Conservation (phyloP, 2,888 invertebrate species). For the Seira sanloemensis region DNA sequence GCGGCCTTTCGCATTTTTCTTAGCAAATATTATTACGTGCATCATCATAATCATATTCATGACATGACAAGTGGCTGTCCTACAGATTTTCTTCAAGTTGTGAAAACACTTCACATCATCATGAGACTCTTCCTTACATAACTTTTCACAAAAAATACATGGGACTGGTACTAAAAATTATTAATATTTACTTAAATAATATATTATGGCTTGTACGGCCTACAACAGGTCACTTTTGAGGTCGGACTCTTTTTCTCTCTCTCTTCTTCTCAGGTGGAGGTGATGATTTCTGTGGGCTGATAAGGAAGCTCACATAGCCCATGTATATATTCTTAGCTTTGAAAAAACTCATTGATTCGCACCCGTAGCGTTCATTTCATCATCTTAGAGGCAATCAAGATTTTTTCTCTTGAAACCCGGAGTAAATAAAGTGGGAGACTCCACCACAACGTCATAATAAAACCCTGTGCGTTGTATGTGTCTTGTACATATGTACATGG, state of each 20-base stretch:
- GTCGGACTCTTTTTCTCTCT: too few relatives aligned
- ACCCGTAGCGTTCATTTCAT: slow-evolving; percentile 14
- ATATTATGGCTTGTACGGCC: slow-evolving; percentile 23
- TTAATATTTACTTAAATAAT: slow-evolving; percentile 37
- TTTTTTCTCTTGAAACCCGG: neutral
- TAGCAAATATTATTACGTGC: slow-evolving; percentile 9
- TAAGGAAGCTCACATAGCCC: slow-evolving; percentile 21
- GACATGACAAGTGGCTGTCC: slow-evolving; percentile 19
- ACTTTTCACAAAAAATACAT: neutral
- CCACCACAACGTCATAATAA: neutral
- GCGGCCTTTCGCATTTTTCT: slow-evolving; percentile 57
- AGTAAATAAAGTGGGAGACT: too few relatives aligned
- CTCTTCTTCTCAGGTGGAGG: slow-evolving; percentile 38
- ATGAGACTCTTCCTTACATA: slow-evolving; percentile 8
- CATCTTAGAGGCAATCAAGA: neutral
- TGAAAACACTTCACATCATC: neutral
- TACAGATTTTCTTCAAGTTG: slow-evolving; percentile 3
- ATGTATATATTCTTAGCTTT: neutral
- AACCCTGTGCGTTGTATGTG: too few relatives aligned
- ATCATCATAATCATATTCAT: slow-evolving; percentile 25
- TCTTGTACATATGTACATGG: too few relatives aligned
- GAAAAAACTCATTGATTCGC: neutral
- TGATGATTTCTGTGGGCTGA: slow-evolving; percentile 55
- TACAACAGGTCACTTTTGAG: neutral
- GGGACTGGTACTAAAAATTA: slow-evolving; percentile 28